Base-by-base conservation (phyloP, 2,113 vertebrate species). In the Tricholaema leucomelas region DNA sequence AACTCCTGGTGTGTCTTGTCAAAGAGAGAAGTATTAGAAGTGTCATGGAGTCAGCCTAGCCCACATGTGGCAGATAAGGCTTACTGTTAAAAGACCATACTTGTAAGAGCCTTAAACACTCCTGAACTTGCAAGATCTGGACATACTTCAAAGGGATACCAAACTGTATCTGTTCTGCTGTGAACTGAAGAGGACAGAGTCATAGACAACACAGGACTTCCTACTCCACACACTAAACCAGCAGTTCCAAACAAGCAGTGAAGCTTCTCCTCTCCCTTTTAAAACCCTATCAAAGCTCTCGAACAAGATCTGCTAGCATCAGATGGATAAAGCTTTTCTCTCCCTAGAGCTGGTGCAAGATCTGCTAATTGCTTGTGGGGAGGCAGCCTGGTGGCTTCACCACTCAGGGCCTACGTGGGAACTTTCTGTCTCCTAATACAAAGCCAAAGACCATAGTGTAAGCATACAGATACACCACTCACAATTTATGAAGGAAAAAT, bases 291-390 rank as follows among this genome's bases (percentile, higher is more conserved):
- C 30, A 79, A 81, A 80, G 15, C 28, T 21, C 33, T 65, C 30
- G 23, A 66, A 35, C 14, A 18, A 72, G 25, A 33, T 58, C 66
- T 83, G 13, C 8, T 60, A 48, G 24, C 40, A 19, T 58, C 79
- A 73, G n/a, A 21, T 3, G 13, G 50, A 24, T 15, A 16, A 67
- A 90, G 28, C 17, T 79, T 79, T 23, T 71, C 19, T 10, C 33
- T 76, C 0, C 0, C 5, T 66, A 59, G 13, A 36, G 7, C 31
- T 23, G 20, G 8, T 55, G 19, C 9, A 14, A 70, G 11, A 6
- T 75, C 30, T 63, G 48, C 20, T 81, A 38, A 25, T 52, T 0
- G 0, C 30, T 46, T 28, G 13, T 30, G 14, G 10, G 40, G 31
- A 65, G 28, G 23, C 0, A 1, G 24, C 31, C 33, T 71, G 42